Base-by-base conservation (phyloP, 2,888 invertebrate genomes). In the Spodoptera exigua region DNA sequence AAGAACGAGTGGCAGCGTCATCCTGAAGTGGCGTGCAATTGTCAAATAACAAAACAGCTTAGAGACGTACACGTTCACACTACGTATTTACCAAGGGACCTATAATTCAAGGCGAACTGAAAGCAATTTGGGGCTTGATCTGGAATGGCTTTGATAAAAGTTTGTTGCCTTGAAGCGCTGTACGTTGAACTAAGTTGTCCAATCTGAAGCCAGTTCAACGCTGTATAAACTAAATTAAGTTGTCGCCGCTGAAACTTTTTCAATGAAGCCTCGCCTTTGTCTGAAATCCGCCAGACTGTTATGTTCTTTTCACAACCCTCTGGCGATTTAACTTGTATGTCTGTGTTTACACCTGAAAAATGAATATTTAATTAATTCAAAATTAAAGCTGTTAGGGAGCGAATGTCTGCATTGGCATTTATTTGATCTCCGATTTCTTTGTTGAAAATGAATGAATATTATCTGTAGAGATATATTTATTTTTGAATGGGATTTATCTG, bases 171-270 rank as follows among this genome's bases (percentile, higher is more conserved):
- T 68, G 51, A 16, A 62, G 56, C 56, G 4, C 21, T 21, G 16
- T 39, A 51, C 32, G 18, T 43, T 52, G 43, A 61, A 35, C 11
- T 21, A 49, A 66, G 43, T 68, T 64, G 52, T 47, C 13, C 43
- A 35, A 40, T 47, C 49, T 47, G 44, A 53, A 63, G 62, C 54
- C 58, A 47, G 51, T 61, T 51, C 64, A 49, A 46, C 64, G 64
- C 59, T 67, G 59, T 44, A 76, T 81, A 79, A 89, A 87, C 86
- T 89, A 88, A 89, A 89, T 88, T 85, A 89, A 89, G 78, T 85
- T 82, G 78, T 77, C 76, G 66, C 65, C 61, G 74, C 58, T 46
- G 21, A 79, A 89, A 89, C 79, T 87, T 89, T 88, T 89, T 87
- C 85, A 89, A 85, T 84, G 78, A 70, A 63, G 48, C 57, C 67